Evolutionary conservation across 2,888 invertebrate genomes (phyloP).

Genomic region (Alsophila aescularia): DNA sequence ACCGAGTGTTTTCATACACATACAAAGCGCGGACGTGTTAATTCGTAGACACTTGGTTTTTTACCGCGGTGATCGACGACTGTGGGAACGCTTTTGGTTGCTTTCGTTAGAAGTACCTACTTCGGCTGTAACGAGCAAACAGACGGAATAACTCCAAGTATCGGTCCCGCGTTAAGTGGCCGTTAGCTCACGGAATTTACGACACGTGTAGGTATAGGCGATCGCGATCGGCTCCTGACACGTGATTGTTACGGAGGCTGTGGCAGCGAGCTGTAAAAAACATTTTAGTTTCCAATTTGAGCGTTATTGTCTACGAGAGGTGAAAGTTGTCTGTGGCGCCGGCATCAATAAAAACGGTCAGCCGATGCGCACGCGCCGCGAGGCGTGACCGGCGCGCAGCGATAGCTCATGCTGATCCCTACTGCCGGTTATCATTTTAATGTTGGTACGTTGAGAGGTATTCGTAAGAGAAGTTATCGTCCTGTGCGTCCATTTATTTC

Average conservation of each 20-base stretch:
- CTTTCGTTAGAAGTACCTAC: conserved; percentile 80
- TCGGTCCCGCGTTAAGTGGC: conserved; percentile 80
- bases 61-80: conserved; percentile 81
- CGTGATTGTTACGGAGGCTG: conserved; percentile 56
- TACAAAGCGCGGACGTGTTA: conserved; percentile 81
- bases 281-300: conserved; percentile 79
- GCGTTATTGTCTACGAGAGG: conserved; percentile 78
- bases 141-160: conserved; percentile 72
- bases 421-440: conserved; percentile 60
- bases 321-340: conserved; percentile 82
- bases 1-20: conserved; percentile 82
- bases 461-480: conserved; percentile 66
- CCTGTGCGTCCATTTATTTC: conserved; percentile 67
- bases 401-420: conserved; percentile 64
- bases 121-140: conserved; percentile 81
- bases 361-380: conserved; percentile 64
- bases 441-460: conserved; percentile 62
- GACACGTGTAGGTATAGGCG: conserved; percentile 62
- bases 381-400: conserved; percentile 45
- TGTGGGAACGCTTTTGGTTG: conserved; percentile 82
- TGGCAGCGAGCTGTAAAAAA: conserved; percentile 72
- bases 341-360: conserved; percentile 78
- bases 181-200: conserved; percentile 70
- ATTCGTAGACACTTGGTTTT: conserved; percentile 82
- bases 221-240: conserved; percentile 62